Percentiles rank a stretch among this genome's conserved stretches.
These are phyloP conservation scores for Strigamia transsilvanica DNA, from an alignment of 2,888 invertebrate species.

Conservation along the genomic window DNA sequence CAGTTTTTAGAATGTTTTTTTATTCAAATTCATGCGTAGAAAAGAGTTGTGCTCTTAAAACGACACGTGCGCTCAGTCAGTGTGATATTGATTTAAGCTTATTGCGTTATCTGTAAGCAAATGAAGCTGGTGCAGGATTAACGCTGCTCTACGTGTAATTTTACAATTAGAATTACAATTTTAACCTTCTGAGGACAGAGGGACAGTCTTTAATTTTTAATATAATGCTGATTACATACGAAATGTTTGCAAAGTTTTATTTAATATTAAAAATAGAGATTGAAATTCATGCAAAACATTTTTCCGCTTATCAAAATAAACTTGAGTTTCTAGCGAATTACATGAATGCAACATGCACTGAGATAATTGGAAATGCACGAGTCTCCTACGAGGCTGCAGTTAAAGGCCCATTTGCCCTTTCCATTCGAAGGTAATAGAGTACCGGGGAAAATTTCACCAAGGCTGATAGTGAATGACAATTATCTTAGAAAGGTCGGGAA, in stretches of 20 bases:
- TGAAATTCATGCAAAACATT: neutral
- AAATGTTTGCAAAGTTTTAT: neutral
- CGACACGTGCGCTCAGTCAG: constrained; percentile 21
- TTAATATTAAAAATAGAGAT: neutral
- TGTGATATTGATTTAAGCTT: constrained; percentile 1
- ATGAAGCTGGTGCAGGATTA: neutral
- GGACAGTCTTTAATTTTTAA: neutral
- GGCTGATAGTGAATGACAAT: constrained; percentile 25
- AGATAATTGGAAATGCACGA: neutral
- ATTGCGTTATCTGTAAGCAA: constrained; percentile 25
- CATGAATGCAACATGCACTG: constrained; percentile 4
- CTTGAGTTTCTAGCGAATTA: neutral
- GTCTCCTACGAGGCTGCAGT: constrained; percentile 1
- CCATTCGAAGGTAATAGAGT: constrained; percentile 20
- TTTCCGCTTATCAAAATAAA: neutral
- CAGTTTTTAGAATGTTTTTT: neutral
- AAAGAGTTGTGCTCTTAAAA: neutral
- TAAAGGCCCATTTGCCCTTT: constrained; percentile 30
- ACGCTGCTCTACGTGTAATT: constrained; percentile 9
- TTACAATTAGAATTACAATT: constrained; percentile 7
- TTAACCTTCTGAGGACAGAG: neutral
- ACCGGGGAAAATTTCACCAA: constrained; percentile 2
- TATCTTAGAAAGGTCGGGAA: constrained; percentile 16
- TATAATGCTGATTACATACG: neutral
- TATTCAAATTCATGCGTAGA: neutral